Evolutionary conservation across 2,797 vertebrate species (phyloP), one percentile per base, ranked within the genome.

Genomic region (Remorina albescens): DNA sequence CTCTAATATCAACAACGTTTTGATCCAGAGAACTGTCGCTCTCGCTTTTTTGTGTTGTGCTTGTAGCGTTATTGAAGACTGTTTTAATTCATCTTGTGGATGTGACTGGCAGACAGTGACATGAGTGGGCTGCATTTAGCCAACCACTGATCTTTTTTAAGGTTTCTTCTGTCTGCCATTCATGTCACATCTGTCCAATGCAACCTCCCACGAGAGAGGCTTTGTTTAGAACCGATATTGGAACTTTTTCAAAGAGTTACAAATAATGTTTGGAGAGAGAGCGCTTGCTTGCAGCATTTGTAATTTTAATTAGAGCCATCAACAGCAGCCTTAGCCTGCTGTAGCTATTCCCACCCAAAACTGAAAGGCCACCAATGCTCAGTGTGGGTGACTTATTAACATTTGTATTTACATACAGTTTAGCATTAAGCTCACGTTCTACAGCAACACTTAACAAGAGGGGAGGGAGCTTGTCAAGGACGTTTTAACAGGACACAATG

Each of bases 171-270:
- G 80, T 86, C 86, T 85, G 50, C 85, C 76, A 81, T 86, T 88
- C 88, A 89, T 88, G 87, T 93, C 93, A 92, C 86, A 90, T 92
- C 92, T 92, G 93, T 94, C 93, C 93, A 82, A 84, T 88, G 74
- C 83, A 88, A 78, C 87, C 87, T 93, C 92, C 91, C 88, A 91
- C 89, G 76, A 85, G 78, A 89, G 80, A 87, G 26, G 88, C 91
- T 93, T 94, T 93, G 93, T 94, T 90, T 88, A 80, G 88, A 81
- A 83, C 72, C 60, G 76, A 87, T 86, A 91, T 91, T 57, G 39
- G 78, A 88, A 82, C 71, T 86, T 86, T 86, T 78, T 84, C 50
- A 88, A 85, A 84, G 80, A 86, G 82, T 89, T 74, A 74, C 83
- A 61, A 59, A 59, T 80, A 68, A 69, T 83, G 77, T 82, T 88